Evolutionary conservation across 2,888 invertebrate species (phyloP).

Genomic region (Ophioninae sp.): DNA sequence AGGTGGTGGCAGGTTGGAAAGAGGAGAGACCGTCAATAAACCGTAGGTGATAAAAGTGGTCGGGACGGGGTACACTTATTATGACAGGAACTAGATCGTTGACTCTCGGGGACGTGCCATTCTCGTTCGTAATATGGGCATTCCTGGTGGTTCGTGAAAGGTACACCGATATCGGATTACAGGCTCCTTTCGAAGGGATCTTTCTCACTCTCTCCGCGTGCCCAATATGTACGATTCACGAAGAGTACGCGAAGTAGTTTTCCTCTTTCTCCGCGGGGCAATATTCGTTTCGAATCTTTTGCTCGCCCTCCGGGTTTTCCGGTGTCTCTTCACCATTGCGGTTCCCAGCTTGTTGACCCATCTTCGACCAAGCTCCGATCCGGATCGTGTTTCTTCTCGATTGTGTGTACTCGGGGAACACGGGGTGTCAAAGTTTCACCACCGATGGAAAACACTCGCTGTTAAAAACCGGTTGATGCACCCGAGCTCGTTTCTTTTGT

Average conservation of each 20-base stretch:
- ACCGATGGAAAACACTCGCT: background rate
- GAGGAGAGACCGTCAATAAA: slow-evolving; percentile 56
- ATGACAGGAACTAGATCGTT: slow-evolving; percentile 60
- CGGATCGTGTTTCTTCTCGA: slow-evolving; percentile 61
- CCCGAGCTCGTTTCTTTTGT: background rate
- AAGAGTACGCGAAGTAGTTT: background rate
- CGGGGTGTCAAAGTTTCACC: slow-evolving; percentile 40
- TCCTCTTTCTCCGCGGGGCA: slow-evolving; percentile 34
- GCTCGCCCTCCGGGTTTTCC: slow-evolving; percentile 30
- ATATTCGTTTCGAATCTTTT: slow-evolving; percentile 50
- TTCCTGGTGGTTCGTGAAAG: slow-evolving; percentile 47
- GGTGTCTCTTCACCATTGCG: slow-evolving; percentile 41
- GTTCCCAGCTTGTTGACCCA: slow-evolving; percentile 65
- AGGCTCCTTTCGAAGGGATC: slow-evolving; percentile 54
- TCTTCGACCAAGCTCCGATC: slow-evolving; percentile 52
- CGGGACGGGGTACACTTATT: slow-evolving; percentile 23
- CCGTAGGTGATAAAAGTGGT: slow-evolving; percentile 42
- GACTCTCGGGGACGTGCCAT: slow-evolving; percentile 44
- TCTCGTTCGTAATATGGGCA: slow-evolving; percentile 41
- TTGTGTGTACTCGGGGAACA: slow-evolving; percentile 43
- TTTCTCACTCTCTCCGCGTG: slow-evolving; percentile 21
- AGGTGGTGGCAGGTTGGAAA: slow-evolving; percentile 15
- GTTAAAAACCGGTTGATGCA: background rate
- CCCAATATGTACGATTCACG: background rate
- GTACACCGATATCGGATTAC: slow-evolving; percentile 61